These are phyloP conservation scores for Entosphenus tridentatus DNA, from an alignment of 2,113 vertebrate genomes.

Conservation along the genomic window DNA sequence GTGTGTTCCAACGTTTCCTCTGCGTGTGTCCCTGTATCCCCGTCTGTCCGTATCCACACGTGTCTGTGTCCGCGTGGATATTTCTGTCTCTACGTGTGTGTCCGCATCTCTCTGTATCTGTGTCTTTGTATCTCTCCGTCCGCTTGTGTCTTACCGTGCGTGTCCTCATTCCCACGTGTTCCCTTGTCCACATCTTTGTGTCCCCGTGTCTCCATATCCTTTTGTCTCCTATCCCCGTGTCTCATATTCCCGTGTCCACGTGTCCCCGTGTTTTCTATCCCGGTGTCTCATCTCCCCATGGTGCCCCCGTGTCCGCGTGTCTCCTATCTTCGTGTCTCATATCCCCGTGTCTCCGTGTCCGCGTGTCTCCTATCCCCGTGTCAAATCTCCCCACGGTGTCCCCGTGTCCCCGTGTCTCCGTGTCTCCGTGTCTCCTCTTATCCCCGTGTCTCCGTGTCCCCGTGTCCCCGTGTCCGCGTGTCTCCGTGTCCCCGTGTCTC, in stretches of 20 bases:
- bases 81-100: not conserved
- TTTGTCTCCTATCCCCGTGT: not conserved
- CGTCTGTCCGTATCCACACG: not conserved
- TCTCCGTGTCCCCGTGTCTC: too few species aligned
- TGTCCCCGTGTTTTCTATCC: not conserved
- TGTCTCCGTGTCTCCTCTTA: not conserved
- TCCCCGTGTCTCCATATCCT: not conserved
- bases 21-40: not conserved
- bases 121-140: not conserved
- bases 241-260: not conserved
- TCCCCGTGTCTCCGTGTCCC: not conserved
- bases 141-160: too few species aligned
- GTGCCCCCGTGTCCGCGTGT: conserved; percentile 1
- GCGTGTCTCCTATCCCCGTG: too few species aligned
- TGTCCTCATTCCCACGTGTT: not conserved
- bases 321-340: too few species aligned
- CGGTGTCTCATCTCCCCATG: not conserved
- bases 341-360: too few species aligned
- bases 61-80: not conserved
- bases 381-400: not conserved
- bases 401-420: not conserved
- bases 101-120: not conserved
- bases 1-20: not conserved
- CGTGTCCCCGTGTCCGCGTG: conserved; percentile 1
- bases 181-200: not conserved